Evolutionary conservation across 2,888 invertebrate genomes (phyloP), one percentile per base, ranked within the genome.

Genomic region (Eristalis intricaria): DNA sequence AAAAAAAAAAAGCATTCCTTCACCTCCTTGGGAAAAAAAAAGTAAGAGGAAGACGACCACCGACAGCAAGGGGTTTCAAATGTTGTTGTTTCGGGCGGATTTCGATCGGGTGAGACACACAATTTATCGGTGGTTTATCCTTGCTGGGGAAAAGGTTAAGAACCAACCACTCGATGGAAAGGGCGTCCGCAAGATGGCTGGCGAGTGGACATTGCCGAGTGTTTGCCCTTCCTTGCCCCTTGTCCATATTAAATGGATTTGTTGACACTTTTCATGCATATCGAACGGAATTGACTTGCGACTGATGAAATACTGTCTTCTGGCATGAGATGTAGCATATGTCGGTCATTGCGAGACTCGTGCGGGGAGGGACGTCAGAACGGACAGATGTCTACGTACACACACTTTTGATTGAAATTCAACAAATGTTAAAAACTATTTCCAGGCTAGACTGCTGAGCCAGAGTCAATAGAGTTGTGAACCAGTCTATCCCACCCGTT

Each of bases 51-150:
- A 50, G 23, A 23, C 26, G 13, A 13, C 60, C 1, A 13, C n/a
- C 15, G 10, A 65, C n/a, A 38, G 58, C 8, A 29, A 56, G 79
- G 78, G 40, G 29, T 43, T n/a, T 32, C 26, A 61, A 61, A 77
- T 35, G 69, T 63, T 74, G 68, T 56, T 74, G 40, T 69, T 73
- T 35, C 29, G 73, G 50, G 71, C 73, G 29, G 60, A 40, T 35
- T 84, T 75, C 61, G 38, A 66, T 66, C 80, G 79, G 50, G 64
- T 70, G 76, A 74, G 60, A 60, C 74, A 29, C 40, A 75, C 38
- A 85, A 65, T 82, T 81, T 74, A 82, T 81, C 40, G 60, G 73
- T 70, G 69, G 82, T 56, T 82, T 82, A 65, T 78, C 82, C 82
- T 63, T 15, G n/a, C 29, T 35, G 60, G 13, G 66, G 43, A 65